Evolutionary conservation across 2,797 vertebrate species (phyloP), one percentile per base, ranked within the genome.

Genomic region (Lagodon rhomboides): DNA sequence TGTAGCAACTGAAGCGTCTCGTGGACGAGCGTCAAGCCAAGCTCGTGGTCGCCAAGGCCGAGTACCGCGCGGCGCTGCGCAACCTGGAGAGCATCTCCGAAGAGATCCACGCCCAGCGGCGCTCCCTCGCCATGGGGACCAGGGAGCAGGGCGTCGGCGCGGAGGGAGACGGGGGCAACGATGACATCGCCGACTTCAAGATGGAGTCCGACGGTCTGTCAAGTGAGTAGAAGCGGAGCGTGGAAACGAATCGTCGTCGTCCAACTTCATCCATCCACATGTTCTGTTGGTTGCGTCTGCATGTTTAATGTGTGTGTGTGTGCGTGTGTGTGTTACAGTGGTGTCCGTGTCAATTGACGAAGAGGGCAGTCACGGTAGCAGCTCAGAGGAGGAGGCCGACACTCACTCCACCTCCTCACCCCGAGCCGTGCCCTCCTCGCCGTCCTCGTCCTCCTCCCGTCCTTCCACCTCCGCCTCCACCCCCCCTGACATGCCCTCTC

Each of bases 21-120:
- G 98, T 99, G 82, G 98, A 99, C 1, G 97, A 99, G 68, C 94
- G 96, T 55, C 98, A 99, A 91, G 93, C 96, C 77, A 98, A 98
- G 66, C 93, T 99, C 61, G 93, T 95, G 34, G 89, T 95, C 43
- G 97, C 98, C 0, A 99, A 99, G 68, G 95, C 96, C 0, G 96
- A 98, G 79, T 99, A 99, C 78, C 97, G 97, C 71, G 92, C 96
- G 0, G 97, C 98, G 0, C 90, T 99, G 56, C 96, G 96, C 83
- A 98, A 97, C 84, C 93, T 99, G 55, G 98, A 99, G 93, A 96
- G 95, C 95, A 99, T 99, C 91, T 99, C 98, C 0, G 97, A 99
- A 10, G 98, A 99, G 96, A 99, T 99, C 75, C 98, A 99, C 0
- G 97, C 97, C 71, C 96, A 96, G 68, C 95, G 98, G 34, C 95